Base-by-base conservation (phyloP, 2,113 vertebrate species). In the Bubo blakistoni region DNA sequence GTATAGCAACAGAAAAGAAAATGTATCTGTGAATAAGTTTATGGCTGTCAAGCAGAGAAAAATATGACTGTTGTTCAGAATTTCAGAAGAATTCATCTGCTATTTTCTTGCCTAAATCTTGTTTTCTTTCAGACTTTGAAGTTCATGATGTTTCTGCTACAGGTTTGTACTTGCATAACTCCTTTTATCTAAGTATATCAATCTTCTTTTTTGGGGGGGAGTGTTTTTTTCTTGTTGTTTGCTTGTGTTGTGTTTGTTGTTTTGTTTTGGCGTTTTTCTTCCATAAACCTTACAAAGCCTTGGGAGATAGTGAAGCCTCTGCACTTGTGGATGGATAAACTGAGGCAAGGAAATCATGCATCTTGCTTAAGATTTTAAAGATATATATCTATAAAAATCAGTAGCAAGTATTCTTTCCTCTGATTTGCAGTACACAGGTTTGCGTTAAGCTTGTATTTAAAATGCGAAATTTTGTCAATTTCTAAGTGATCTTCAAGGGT, bases 151-250 rank as follows among this genome's bases (percentile, higher is more conserved):
- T n/a, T 70, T 78, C 86, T 86, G 18, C 20, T 46, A 52, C n/a
- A 49, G 22, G 16, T 78, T 86, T 82, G 52, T 62, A 66, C 58
- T 77, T 46, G 2, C 7, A 46, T 61, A 69, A 79, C 20, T 79
- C 13, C 17, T 92, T 91, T 80, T 71, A 52, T 80, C 29, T 49
- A 58, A 90, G 40, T 49, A 57, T 59, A 47, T 66, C 13, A 42
- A 38, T 58, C 10, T 27, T 40, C 34, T 44, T 25, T 22, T 11
- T 57, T 1, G 6, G 3, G 3, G 16, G 3, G 4, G n/a, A 2
- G 6, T 9, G 15, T 24, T 11, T 49, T 6, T 12, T 61, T 61
- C 19, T 19, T 19, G 36, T 19, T 4, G 18, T 29, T 40, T 27
- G 10, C 22, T 47, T 47, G 46, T 42, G 40, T 13, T 42, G 40